phyloP scores from a whole-genome alignment of 2,113 vertebrate species.

The Ailurus styani region DNA sequence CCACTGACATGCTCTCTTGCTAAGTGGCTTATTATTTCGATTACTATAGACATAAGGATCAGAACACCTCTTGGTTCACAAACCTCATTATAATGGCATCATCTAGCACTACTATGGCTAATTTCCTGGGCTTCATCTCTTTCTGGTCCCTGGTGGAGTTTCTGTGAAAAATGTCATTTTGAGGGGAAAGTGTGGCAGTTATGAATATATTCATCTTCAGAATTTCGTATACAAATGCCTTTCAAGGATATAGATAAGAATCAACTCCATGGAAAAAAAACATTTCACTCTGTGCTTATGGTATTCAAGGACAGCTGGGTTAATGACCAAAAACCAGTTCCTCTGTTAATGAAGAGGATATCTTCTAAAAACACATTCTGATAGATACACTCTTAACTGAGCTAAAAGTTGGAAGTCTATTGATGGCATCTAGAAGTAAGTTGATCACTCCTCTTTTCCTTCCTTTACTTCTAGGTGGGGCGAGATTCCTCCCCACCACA shows the following conservation, averaged over 20 bases:
- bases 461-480: background rate
- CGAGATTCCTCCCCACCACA: background rate
- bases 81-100: conserved; percentile 25
- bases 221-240: background rate
- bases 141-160: background rate
- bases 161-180: conserved; percentile 31
- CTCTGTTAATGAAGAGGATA: background rate
- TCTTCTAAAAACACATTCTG: background rate
- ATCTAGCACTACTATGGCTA: background rate
- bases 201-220: conserved; percentile 9
- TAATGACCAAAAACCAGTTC: background rate
- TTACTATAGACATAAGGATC: background rate
- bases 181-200: conserved; percentile 45
- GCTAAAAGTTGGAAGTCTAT: background rate
- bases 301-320: background rate
- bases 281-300: background rate
- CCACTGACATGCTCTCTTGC: conserved; percentile 11
- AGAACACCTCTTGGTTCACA: conserved; percentile 1
- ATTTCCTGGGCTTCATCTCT: background rate
- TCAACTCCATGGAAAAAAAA: background rate
- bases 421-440: background rate
- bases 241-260: conserved; percentile 30
- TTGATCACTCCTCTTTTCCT: background rate
- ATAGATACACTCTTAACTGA: background rate
- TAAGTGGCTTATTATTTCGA: conserved; percentile 65